Evolutionary conservation across 2,888 invertebrate genomes (phyloP), one percentile per base, ranked within the genome.

Genomic region (Nomada ruficornis): DNA sequence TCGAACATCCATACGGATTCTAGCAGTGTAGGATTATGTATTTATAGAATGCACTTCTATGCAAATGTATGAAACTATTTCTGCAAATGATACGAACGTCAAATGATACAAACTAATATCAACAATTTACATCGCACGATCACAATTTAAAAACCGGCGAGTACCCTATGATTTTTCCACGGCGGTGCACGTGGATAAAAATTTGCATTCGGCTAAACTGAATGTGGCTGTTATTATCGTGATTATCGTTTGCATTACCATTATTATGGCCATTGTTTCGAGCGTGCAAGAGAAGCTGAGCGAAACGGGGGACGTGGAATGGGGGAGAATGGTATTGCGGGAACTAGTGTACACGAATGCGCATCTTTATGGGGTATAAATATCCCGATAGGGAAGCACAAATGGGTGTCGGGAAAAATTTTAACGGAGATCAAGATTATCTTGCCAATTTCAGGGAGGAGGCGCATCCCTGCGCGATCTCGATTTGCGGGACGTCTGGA

Each of bases 401-500:
- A 64, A 60, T 36, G 69, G 50, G 18, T 47, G 63, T 52, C n/a
- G 55, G 29, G 71, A 52, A 77, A 78, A 77, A 77, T 78, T 76
- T 70, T 72, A 55, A 62, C 29, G 64, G 44, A n/a, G 62, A 44
- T 69, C 42, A 64, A 71, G 79, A 77, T 84, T 82, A 84, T 79
- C 75, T 78, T 71, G 73, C 54, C 78, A 83, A 83, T 79, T 83
- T 76, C 59, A 20, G 15, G 54, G 60, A 69, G 64, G 59, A 68
- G 52, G 59, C 59, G 70, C 50, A 65, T 71, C 76, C 55, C 55
- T 59, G 7, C 36, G 29, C 74, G 67, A 77, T 75, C 68, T 42
- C 57, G 64, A 68, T 74, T 74, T 62, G 59, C 29, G 75, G 23
- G 29, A 20, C 57, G 50, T 11, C 44, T 54, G 70, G 54, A 70